Evolutionary conservation across 1,140 invertebrate species (phyloP).

Genomic region (Periplaneta americana): DNA sequence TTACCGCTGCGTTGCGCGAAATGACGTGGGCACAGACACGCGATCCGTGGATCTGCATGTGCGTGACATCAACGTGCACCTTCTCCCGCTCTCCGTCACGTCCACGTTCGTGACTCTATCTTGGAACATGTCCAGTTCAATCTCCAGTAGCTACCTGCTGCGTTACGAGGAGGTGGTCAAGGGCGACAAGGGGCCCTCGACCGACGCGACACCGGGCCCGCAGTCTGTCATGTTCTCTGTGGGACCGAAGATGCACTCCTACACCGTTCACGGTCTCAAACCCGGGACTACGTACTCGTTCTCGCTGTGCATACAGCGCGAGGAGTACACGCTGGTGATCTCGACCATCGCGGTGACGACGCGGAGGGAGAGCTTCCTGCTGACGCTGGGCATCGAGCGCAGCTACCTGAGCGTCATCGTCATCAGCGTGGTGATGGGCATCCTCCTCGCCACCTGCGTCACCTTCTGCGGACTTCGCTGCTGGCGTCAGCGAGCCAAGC

Average conservation of each 20-base stretch:
- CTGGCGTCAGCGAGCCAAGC: slow-evolving; percentile 12
- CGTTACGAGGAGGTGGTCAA: slow-evolving; percentile 19
- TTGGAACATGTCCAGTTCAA: slow-evolving; percentile 23
- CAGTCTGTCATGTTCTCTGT: slow-evolving; percentile 18
- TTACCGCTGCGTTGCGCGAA: slow-evolving; percentile 12
- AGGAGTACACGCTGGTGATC: slow-evolving; percentile 20
- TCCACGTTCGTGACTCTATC: slow-evolving; percentile 26
- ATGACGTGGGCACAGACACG: not conserved
- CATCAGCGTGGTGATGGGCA: slow-evolving; percentile 7
- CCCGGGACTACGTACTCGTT: slow-evolving; percentile 22
- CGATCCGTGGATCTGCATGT: slow-evolving; percentile 13
- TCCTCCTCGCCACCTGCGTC: slow-evolving; percentile 9
- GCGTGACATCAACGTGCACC: slow-evolving; percentile 19
- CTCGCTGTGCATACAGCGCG: slow-evolving; percentile 20
- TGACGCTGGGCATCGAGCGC: slow-evolving; percentile 22
- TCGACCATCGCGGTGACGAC: slow-evolving; percentile 21
- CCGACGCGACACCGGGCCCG: not conserved
- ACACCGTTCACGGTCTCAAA: slow-evolving; percentile 24
- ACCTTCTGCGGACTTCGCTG: slow-evolving; percentile 12
- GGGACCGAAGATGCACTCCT: slow-evolving; percentile 23
- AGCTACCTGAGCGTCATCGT: slow-evolving; percentile 18
- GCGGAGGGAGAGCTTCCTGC: slow-evolving; percentile 21
- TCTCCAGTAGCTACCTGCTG: slow-evolving; percentile 22
- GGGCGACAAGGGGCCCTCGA: not conserved
- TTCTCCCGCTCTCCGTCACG: slow-evolving; percentile 22